These are phyloP conservation scores for Syngnathus typhle DNA, from an alignment of 2,113 vertebrate genomes.

Conservation along the genomic window DNA sequence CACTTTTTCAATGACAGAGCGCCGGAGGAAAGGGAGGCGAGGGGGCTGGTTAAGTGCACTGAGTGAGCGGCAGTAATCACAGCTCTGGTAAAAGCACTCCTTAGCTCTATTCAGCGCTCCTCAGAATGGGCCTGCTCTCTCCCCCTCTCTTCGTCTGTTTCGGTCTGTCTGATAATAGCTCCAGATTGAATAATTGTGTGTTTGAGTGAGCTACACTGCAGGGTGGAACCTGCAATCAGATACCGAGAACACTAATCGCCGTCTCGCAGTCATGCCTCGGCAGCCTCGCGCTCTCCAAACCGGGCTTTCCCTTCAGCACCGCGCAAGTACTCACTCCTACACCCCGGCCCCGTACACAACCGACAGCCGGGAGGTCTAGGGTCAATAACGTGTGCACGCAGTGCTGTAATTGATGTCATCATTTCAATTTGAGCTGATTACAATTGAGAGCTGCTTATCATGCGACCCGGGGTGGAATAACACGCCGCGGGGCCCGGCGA, in stretches of 20 bases:
- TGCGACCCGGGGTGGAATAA: slow-evolving; percentile 57
- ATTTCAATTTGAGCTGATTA: slow-evolving; percentile 76
- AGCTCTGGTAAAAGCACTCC: slow-evolving; percentile 70
- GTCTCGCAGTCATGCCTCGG: slow-evolving; percentile 19
- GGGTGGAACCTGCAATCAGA: slow-evolving; percentile 73
- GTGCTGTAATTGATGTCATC: slow-evolving; percentile 75
- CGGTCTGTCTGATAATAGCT: slow-evolving; percentile 68
- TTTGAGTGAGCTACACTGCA: slow-evolving; percentile 68
- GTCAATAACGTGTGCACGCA: slow-evolving; percentile 69
- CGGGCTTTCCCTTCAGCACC: slow-evolving; percentile 40
- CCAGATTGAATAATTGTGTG: slow-evolving; percentile 75
- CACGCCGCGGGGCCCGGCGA: slow-evolving; percentile 46
- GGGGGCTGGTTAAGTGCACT: slow-evolving; percentile 69
- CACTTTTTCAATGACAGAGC: slow-evolving; percentile 59
- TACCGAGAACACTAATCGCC: slow-evolving; percentile 42
- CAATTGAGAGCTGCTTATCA: slow-evolving; percentile 68
- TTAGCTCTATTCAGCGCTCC: slow-evolving; percentile 54
- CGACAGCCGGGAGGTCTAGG: slow-evolving; percentile 51
- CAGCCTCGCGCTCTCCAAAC: slow-evolving; percentile 15
- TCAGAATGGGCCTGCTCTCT: slow-evolving; percentile 47
- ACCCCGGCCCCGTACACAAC: slow-evolving; percentile 10
- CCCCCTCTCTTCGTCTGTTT: slow-evolving; percentile 38
- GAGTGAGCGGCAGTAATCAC: slow-evolving; percentile 68
- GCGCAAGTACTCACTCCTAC: slow-evolving; percentile 23
- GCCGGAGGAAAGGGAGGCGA: slow-evolving; percentile 40